These are phyloP conservation scores for Cladorhizidae sp. DNA, from an alignment of 37 sponge, comb jelly and placozoan genomes.

Conservation along the genomic window DNA sequence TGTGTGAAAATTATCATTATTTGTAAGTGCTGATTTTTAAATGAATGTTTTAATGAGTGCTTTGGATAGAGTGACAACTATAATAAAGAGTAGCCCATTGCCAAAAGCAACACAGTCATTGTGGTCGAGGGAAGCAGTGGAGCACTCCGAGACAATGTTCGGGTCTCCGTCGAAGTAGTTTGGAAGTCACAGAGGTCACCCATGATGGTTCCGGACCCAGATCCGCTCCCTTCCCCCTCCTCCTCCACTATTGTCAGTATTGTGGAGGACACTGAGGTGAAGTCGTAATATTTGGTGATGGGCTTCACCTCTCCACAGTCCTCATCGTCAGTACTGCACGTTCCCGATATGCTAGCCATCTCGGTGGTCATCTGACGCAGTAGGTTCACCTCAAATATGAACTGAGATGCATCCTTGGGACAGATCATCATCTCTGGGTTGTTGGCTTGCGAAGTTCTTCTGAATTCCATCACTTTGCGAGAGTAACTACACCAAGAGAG, in stretches of 20 bases:
- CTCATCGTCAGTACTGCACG: slow-evolving; percentile 27
- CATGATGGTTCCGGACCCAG: neutral
- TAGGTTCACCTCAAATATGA: neutral
- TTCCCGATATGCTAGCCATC: slow-evolving; percentile 1
- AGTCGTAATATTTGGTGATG: slow-evolving; percentile 6
- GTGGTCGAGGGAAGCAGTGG: no score
- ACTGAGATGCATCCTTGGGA: neutral
- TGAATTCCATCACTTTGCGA: neutral
- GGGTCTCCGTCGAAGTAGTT: no score
- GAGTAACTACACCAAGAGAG: slow-evolving; percentile 20
- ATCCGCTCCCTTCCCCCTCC: neutral
- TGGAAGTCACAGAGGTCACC: no score
- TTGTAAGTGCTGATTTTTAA: no score
- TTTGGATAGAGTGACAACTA: no score
- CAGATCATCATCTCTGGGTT: slow-evolving; percentile 49
- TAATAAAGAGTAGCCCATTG: no score
- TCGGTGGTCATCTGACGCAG: slow-evolving; percentile 8
- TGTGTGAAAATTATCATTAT: no score
- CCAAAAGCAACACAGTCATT: no score
- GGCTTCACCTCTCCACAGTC: slow-evolving; percentile 15
- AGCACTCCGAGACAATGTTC: no score
- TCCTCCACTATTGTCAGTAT: neutral
- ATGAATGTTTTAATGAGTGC: no score
- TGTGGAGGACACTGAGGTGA: neutral
- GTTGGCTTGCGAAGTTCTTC: slow-evolving; percentile 9